phyloP scores from a whole-genome alignment of 2,797 vertebrate genomes.

The Pseudomugil tenellus region DNA sequence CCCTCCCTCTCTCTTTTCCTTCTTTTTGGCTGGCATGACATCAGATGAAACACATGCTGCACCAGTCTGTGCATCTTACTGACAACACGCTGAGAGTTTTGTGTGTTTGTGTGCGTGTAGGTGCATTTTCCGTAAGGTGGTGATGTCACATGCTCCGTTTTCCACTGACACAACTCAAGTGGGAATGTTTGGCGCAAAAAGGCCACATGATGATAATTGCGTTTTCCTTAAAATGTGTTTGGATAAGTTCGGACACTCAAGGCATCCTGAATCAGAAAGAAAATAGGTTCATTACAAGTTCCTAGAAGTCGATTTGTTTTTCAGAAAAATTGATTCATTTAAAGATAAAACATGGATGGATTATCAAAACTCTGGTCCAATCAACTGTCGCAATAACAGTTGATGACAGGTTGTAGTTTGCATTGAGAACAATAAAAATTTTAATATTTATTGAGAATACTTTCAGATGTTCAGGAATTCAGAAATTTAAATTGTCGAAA shows the following conservation, averaged over 20 bases:
- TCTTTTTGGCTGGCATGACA: conserved; percentile 62
- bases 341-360: background rate
- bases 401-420: no score
- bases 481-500: background rate
- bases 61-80: conserved; percentile 40
- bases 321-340: background rate
- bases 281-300: background rate
- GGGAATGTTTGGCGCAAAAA: conserved; percentile 69
- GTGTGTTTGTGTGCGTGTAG: conserved; percentile 37
- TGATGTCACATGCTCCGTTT: conserved; percentile 81
- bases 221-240: conserved; percentile 63
- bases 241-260: conserved; percentile 11
- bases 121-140: conserved; percentile 54
- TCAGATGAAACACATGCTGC: conserved; percentile 59
- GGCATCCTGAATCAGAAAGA: background rate
- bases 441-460: no score
- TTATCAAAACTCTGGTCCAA: background rate
- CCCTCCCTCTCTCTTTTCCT: background rate
- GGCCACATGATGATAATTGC: conserved; percentile 72
- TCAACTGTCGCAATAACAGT: no score
- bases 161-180: conserved; percentile 76
- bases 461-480: background rate
- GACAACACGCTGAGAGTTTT: conserved; percentile 63
- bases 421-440: no score
- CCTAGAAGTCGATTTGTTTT: background rate